These are phyloP conservation scores for Catocala nupta DNA, from an alignment of 2,888 invertebrate species.

Conservation along the genomic window DNA sequence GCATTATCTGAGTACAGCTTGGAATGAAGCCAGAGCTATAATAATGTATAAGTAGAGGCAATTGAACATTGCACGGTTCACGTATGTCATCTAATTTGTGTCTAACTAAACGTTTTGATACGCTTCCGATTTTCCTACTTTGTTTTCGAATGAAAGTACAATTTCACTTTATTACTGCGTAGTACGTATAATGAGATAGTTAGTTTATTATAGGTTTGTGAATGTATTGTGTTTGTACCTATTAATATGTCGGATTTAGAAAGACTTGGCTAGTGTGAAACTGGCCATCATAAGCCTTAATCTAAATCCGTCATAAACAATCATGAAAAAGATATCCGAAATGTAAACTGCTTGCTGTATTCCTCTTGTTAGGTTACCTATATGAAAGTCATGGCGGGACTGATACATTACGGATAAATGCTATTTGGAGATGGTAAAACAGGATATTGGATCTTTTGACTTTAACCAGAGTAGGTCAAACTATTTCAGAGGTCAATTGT, in stretches of 20 bases:
- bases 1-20: constrained; percentile 4
- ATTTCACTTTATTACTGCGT: constrained; percentile 66
- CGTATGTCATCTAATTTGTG: constrained; percentile 57
- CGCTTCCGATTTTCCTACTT: constrained; percentile 71
- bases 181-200: constrained; percentile 27
- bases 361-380: no score
- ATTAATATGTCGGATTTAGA: neutral
- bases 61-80: constrained; percentile 30
- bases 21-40: constrained; percentile 16
- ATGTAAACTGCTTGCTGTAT: no score
- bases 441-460: no score
- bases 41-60: constrained; percentile 36
- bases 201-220: neutral
- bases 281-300: no score
- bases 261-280: no score
- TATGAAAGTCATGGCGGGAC: no score
- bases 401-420: no score
- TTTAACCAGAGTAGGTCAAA: no score
- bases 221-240: neutral
- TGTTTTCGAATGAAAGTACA: constrained; percentile 74
- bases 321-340: no score
- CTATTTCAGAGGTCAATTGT: no score
- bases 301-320: no score
- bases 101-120: constrained; percentile 52
- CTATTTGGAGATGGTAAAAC: no score